Evolutionary conservation across 2,888 invertebrate genomes (phyloP).

Genomic region (Acanthopleura granulata): DNA sequence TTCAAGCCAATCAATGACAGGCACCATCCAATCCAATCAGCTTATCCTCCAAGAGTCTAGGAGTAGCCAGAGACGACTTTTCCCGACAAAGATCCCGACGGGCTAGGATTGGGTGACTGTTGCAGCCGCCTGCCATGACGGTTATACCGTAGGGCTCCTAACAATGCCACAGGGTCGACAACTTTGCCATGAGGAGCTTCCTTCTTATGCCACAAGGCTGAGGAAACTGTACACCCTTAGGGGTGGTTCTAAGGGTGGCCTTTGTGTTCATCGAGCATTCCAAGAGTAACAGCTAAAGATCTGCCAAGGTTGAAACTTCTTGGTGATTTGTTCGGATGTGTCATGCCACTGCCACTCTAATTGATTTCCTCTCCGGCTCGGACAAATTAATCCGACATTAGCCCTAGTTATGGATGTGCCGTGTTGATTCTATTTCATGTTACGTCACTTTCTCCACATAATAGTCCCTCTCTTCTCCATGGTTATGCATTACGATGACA

Average conservation of each 20-base stretch:
- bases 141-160: too few relatives aligned
- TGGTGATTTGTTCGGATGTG: neutral
- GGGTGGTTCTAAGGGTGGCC: too few relatives aligned
- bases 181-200: too few relatives aligned
- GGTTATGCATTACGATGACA: too few relatives aligned
- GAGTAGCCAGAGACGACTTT: too few relatives aligned
- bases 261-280: neutral
- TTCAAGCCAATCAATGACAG: too few relatives aligned
- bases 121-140: neutral
- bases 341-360: neutral
- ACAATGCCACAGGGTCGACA: too few relatives aligned
- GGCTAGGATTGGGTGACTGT: slow-evolving; percentile 2
- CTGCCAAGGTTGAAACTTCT: neutral
- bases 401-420: neutral
- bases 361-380: neutral
- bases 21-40: too few relatives aligned
- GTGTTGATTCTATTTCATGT: slow-evolving; percentile 4
- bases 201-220: too few relatives aligned
- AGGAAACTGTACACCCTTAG: too few relatives aligned
- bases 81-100: neutral
- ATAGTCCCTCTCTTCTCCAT: neutral
- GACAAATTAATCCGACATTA: neutral
- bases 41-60: too few relatives aligned
- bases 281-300: neutral
- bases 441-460: neutral